Evolutionary conservation across 2,113 vertebrate genomes (phyloP).

Genomic region (Solenodon paradoxus): DNA sequence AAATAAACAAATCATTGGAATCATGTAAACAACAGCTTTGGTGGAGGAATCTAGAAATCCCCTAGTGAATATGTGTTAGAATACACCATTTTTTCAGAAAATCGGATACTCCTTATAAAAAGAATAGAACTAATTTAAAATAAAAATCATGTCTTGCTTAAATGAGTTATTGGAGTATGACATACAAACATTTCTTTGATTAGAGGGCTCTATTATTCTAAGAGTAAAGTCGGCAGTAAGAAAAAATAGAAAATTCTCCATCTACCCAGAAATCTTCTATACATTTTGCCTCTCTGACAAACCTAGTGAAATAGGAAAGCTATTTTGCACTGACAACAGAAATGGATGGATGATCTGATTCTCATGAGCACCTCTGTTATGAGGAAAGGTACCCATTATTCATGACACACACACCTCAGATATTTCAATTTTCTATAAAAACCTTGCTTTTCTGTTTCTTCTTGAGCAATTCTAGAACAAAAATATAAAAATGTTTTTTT

Average conservation of each 20-base stretch:
- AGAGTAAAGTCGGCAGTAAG: background rate
- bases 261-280: background rate
- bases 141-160: background rate
- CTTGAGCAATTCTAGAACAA: background rate
- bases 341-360: accelerated
- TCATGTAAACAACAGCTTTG: background rate
- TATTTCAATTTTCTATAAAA: background rate
- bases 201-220: background rate
- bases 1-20: background rate
- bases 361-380: accelerated
- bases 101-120: background rate
- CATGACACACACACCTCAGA: accelerated
- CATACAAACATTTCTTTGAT: background rate
- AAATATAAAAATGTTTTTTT: background rate
- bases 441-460: background rate
- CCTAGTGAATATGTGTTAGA: background rate
- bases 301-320: background rate
- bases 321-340: background rate
- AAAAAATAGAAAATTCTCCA: background rate
- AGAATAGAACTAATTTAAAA: background rate
- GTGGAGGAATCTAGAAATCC: background rate
- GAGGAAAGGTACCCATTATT: background rate
- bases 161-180: background rate
- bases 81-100: constrained; percentile 18
- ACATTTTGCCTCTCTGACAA: background rate